phyloP scores from a whole-genome alignment of 2,113 vertebrate species.

The Nipponia nippon region DNA sequence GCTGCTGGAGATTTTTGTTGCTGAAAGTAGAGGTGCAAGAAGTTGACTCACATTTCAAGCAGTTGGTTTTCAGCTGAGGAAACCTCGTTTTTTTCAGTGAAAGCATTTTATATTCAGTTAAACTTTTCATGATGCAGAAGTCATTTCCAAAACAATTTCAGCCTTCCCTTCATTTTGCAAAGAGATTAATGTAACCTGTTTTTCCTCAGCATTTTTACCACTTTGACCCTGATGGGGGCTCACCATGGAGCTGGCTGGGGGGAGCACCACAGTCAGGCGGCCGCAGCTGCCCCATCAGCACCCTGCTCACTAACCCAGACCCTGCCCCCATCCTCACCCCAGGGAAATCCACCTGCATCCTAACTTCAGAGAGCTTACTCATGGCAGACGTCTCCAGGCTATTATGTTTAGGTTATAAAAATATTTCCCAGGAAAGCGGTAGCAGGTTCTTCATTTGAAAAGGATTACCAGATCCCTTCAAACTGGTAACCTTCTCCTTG shows the following conservation, averaged over 20 bases:
- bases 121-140: background rate
- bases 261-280: accelerated
- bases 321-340: background rate
- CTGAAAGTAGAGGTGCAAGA: background rate
- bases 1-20: background rate
- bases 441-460: background rate
- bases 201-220: background rate
- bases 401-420: background rate
- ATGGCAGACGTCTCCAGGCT: background rate
- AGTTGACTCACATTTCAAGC: background rate
- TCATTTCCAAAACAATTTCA: background rate
- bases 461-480: background rate
- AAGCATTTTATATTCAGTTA: background rate
- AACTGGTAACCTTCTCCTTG: background rate
- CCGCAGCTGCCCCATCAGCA: background rate
- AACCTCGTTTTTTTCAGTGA: background rate
- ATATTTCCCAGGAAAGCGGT: background rate
- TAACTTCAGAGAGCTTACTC: background rate
- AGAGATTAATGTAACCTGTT: background rate
- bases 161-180: background rate
- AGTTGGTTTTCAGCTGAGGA: background rate
- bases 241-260: background rate
- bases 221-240: background rate
- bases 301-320: background rate
- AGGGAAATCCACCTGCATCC: background rate